These are phyloP conservation scores for Spinus olivaceus DNA, from an alignment of 2,797 vertebrate species.

Conservation along the genomic window DNA sequence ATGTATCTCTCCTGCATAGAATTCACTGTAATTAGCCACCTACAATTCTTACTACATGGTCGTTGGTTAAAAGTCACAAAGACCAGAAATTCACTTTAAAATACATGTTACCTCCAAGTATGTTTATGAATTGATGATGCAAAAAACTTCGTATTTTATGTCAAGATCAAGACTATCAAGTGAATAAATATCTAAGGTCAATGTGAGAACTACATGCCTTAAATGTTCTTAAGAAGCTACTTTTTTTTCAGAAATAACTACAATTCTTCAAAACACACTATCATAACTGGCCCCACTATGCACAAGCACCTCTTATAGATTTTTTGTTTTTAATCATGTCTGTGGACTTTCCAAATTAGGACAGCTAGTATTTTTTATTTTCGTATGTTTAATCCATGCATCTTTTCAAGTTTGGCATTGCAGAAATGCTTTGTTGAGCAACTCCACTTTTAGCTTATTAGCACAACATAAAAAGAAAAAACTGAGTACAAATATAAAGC, in stretches of 20 bases:
- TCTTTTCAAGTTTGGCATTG: neutral
- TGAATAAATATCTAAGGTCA: neutral
- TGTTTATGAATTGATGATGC: neutral
- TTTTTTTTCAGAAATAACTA: neutral
- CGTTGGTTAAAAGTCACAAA: neutral
- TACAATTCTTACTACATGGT: neutral
- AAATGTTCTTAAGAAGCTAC: neutral
- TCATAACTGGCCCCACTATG: neutral
- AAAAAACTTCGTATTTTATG: neutral
- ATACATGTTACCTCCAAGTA: neutral
- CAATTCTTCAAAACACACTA: neutral
- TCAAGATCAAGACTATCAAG: neutral
- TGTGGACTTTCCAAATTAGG: neutral
- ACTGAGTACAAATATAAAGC: neutral
- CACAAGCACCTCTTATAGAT: fast-evolving
- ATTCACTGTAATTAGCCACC: neutral
- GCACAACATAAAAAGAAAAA: neutral
- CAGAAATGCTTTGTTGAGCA: neutral
- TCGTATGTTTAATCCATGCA: neutral
- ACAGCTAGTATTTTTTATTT: neutral
- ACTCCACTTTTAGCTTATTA: neutral
- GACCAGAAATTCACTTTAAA: neutral
- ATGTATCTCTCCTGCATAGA: neutral
- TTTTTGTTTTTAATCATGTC: fast-evolving
- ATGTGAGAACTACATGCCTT: neutral